These are phyloP conservation scores for Reticulitermes speratus DNA, from an alignment of 1,140 invertebrate species.

Conservation along the genomic window DNA sequence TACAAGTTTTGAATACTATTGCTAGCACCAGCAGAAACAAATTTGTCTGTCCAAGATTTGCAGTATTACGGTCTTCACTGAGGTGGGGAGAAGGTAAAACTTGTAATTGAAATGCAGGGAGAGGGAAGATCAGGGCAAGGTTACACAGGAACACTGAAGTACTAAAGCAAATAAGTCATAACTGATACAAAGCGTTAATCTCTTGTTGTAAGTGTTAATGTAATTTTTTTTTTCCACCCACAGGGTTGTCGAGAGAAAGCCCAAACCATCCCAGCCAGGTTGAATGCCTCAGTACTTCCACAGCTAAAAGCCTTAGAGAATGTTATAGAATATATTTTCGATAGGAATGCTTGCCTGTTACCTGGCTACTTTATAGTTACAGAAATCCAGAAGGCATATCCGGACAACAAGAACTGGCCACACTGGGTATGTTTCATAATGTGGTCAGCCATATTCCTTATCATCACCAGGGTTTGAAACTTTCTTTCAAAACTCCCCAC, in stretches of 20 bases:
- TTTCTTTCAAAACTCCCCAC: too few relatives aligned
- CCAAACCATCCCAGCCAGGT: slow-evolving; percentile 68
- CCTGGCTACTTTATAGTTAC: slow-evolving; percentile 94
- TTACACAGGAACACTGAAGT: too few relatives aligned
- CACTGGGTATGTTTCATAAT: slow-evolving; percentile 76
- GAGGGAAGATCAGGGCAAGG: too few relatives aligned
- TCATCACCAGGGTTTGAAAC: not conserved
- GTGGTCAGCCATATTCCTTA: slow-evolving; percentile 35
- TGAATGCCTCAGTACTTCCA: slow-evolving; percentile 75
- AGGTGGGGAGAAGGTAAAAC: too few relatives aligned
- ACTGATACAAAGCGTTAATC: too few relatives aligned
- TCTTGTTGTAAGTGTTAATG: not conserved
- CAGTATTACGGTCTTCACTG: too few relatives aligned
- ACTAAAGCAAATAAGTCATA: too few relatives aligned
- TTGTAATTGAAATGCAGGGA: too few relatives aligned
- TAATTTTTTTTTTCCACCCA: not conserved
- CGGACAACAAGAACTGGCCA: slow-evolving; percentile 77
- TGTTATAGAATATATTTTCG: slow-evolving; percentile 86
- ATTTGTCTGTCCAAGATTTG: too few relatives aligned
- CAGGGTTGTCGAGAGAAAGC: slow-evolving; percentile 85
- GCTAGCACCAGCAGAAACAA: too few relatives aligned
- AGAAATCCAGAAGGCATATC: slow-evolving; percentile 87
- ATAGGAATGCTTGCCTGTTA: slow-evolving; percentile 85
- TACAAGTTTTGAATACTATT: too few relatives aligned
- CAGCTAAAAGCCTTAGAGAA: slow-evolving; percentile 78